Conservation (phyloP, 1,140 invertebrate species). For the Dryas iulia region DNA sequence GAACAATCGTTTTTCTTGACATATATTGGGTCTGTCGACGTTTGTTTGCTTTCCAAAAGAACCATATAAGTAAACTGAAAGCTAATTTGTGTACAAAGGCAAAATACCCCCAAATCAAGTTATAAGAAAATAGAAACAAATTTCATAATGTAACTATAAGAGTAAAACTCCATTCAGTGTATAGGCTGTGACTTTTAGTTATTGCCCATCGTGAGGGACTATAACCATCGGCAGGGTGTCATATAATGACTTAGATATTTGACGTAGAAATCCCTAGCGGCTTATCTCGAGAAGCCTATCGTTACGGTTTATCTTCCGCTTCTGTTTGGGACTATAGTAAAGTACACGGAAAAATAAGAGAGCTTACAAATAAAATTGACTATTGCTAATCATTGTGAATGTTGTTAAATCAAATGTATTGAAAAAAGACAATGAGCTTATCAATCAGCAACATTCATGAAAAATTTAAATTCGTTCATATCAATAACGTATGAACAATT, state of each 20-base stretch:
- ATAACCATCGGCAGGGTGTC: slow-evolving; percentile 5
- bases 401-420: no score
- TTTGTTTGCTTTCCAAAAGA: neutral
- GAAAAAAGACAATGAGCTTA: no score
- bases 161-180: no score
- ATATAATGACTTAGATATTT: slow-evolving; percentile 2
- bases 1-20: neutral
- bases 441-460: no score
- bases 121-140: no score
- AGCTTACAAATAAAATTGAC: neutral
- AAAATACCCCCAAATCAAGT: no score
- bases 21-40: neutral
- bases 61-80: no score
- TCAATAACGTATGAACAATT: no score
- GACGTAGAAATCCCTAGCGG: neutral
- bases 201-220: neutral
- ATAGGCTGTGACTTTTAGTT: neutral
- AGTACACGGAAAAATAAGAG: neutral
- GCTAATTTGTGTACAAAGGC: no score
- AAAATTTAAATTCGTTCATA: no score
- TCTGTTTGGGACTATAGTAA: neutral
- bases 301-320: neutral
- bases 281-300: neutral
- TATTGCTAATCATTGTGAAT: neutral
- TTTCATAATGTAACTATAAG: no score